A percentile compares a stretch with the other conserved stretches of the same genome.
Conservation (phyloP, 2,113 vertebrate genomes). For the Notothenia coriiceps region DNA sequence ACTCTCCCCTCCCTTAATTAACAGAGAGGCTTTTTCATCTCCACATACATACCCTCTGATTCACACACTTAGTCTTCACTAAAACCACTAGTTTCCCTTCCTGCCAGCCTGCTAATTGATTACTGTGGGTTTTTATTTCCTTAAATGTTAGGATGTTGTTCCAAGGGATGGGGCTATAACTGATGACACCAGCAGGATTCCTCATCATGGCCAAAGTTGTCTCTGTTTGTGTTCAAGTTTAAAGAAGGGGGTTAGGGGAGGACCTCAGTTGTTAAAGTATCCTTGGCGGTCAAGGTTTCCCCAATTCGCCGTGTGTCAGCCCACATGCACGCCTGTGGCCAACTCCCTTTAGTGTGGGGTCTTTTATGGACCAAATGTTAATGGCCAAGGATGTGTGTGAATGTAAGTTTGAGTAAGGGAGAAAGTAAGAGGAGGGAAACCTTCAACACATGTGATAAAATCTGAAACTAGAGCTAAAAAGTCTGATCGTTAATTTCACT, state of each 20-base stretch:
- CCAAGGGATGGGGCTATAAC: slow-evolving; percentile 30
- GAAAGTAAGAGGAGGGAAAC: background rate
- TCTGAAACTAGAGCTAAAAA: slow-evolving; percentile 25
- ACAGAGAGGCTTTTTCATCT: slow-evolving; percentile 70
- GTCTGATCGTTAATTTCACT: slow-evolving; percentile 3
- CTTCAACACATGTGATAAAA: background rate
- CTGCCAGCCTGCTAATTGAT: slow-evolving; percentile 66
- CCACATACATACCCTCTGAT: slow-evolving; percentile 69
- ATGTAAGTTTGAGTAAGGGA: slow-evolving; percentile 6
- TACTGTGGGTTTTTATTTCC: slow-evolving; percentile 51
- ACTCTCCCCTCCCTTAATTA: slow-evolving; percentile 72
- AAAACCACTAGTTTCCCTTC: slow-evolving; percentile 61
- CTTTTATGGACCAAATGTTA: slow-evolving; percentile 64
- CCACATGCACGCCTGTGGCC: slow-evolving; percentile 64
- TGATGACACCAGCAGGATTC: slow-evolving; percentile 73
- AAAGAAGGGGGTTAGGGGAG: slow-evolving; percentile 21
- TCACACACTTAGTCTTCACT: slow-evolving; percentile 64
- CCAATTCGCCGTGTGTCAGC: slow-evolving; percentile 48
- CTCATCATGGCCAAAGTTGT: slow-evolving; percentile 27
- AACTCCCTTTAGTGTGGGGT: slow-evolving; percentile 62
- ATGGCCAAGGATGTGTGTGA: slow-evolving; percentile 46
- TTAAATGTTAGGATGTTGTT: slow-evolving; percentile 55
- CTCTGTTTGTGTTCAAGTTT: slow-evolving; percentile 49
- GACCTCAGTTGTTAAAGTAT: slow-evolving; percentile 33
- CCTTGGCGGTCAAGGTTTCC: slow-evolving; percentile 60